Evolutionary conservation across 2,113 vertebrate species (phyloP).

Genomic region (Peromyscus californicus): DNA sequence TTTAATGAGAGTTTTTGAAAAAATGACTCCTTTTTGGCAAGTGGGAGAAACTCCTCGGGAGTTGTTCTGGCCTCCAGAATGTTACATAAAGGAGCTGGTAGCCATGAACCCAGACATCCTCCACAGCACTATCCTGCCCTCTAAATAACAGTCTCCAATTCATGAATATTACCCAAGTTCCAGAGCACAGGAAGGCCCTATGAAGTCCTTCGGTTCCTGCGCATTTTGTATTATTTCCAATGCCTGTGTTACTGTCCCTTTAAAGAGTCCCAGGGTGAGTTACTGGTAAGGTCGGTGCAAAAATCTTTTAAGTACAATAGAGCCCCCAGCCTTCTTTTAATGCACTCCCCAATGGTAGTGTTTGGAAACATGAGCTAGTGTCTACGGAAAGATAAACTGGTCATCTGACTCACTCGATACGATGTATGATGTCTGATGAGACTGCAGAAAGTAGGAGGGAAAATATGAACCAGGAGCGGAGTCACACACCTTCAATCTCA

Average conservation of each 20-base stretch:
- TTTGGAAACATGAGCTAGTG: not conserved
- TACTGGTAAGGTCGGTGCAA: not conserved
- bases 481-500: not conserved
- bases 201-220: not conserved
- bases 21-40: conserved; percentile 79
- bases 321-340: not conserved
- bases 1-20: conserved; percentile 75
- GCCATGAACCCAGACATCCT: not conserved
- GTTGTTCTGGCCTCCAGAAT: conserved; percentile 63
- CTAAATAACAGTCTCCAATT: not conserved
- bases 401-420: not conserved
- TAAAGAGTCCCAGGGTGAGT: not conserved
- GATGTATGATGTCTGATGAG: conserved; percentile 1
- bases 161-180: not conserved
- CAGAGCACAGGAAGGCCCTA: not conserved
- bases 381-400: not conserved
- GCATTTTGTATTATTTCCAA: not conserved
- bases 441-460: not conserved
- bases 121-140: not conserved
- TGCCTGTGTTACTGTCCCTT: not conserved
- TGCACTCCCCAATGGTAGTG: not conserved
- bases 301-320: not conserved
- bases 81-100: conserved; percentile 38
- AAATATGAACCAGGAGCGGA: not conserved
- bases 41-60: conserved; percentile 69